Evolutionary conservation across 2,113 vertebrate genomes (phyloP), one percentile per base, ranked within the genome.

Genomic region (Boulengeromyrus knoepffleri): DNA sequence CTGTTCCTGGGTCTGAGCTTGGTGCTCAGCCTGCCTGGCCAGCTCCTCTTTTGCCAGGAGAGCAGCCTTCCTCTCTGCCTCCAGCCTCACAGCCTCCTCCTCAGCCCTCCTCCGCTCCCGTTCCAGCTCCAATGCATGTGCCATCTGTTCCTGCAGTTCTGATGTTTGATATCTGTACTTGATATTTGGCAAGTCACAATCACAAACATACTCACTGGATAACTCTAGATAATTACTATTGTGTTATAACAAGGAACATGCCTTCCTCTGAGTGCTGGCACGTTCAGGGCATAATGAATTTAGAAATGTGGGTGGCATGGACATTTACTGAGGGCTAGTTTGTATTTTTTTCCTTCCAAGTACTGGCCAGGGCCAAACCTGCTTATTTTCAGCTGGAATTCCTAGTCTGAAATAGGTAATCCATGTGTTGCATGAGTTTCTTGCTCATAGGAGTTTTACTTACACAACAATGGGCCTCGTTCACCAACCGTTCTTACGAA

Each of bases 31-130:
- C 93, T 99, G 97, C 89, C 94, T 96, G 93, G 97, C 97, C 95
- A 99, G 95, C 93, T 99, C 98, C 89, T 99, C 98, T 93, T 99
- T 99, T 93, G 98, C 98, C n/a, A 96, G 96, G 66, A 99, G 95
- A 70, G 97, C 99, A 45, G 96, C 97, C 94, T 98, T 93, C 24
- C 98, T 97, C 91, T 99, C 98, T 0, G 96, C 94, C 94, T 99
- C 98, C 93, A 99, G 94, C 89, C 98, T 97, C 89, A 97, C 96
- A 0, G 98, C 97, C 93, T 99, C 98, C 56, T 96, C 92, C 94
- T 99, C 97, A 36, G 97, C 98, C 47, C 95, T 96, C 92, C 91
- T 95, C 91, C 98, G 94, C 94, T 99, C 98, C 49, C 98, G 97
- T 91, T 99, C 98, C 95, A 99, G 95, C 92, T 95, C 94, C 88